phyloP scores from a whole-genome alignment of 2,113 vertebrate species.

The Rhinopithecus roxellana region DNA sequence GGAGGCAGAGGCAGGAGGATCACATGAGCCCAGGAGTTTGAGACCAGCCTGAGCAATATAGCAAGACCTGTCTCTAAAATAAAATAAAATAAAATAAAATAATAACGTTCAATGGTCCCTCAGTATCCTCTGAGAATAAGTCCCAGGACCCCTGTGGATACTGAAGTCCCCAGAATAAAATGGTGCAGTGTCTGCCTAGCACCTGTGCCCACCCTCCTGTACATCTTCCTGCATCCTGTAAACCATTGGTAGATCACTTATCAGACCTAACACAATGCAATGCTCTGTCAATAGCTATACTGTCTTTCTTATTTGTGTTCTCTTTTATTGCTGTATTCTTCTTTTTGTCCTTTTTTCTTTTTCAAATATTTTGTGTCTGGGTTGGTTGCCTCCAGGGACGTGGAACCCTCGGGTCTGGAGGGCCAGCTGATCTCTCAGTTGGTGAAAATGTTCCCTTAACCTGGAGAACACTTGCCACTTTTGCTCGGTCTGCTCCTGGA shows the following conservation, averaged over 20 bases:
- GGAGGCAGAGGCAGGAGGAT: neutral
- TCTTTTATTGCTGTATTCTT: neutral
- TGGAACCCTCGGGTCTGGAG: rapidly evolving
- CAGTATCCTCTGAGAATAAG: neutral
- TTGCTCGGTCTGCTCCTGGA: neutral
- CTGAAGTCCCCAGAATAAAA: neutral
- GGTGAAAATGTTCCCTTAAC: rapidly evolving
- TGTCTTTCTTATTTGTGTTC: neutral
- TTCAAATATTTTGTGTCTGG: neutral
- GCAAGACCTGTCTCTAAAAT: neutral
- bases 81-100: neutral
- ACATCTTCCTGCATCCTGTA: too few relatives aligned
- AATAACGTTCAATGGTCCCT: neutral
- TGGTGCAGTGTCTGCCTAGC: too few relatives aligned
- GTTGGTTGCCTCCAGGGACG: neutral
- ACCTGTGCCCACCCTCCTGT: neutral
- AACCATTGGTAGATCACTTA: neutral
- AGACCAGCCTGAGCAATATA: neutral
- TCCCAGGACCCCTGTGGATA: neutral
- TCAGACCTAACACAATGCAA: neutral
- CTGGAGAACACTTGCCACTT: rapidly evolving
- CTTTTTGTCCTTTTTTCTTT: neutral
- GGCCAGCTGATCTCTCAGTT: neutral
- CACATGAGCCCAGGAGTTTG: neutral
- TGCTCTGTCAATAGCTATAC: neutral